Percentiles rank a stretch among this genome's conserved stretches.
Conservation (phyloP, 2,797 vertebrate genomes). For the Fringilla coelebs region DNA sequence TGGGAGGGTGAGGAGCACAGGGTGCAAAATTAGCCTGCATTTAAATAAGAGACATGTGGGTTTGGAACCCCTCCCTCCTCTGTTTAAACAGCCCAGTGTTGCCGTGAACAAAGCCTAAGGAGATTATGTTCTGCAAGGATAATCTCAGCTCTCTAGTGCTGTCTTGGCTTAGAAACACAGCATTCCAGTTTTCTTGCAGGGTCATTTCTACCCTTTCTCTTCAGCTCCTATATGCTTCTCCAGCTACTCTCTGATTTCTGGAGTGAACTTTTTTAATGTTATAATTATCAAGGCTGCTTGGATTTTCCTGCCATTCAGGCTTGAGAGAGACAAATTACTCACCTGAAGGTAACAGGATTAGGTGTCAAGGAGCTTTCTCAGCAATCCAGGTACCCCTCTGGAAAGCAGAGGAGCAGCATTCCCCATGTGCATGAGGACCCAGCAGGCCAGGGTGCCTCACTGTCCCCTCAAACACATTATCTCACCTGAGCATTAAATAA, state of each 20-base stretch:
- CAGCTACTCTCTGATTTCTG: neutral
- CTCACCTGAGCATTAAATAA: constrained; percentile 67
- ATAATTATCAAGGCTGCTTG: constrained; percentile 7
- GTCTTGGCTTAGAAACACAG: constrained; percentile 40
- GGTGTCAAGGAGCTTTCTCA: neutral
- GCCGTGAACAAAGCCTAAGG: constrained; percentile 50
- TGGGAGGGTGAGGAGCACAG: constrained; percentile 25
- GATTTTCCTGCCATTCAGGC: constrained; percentile 15
- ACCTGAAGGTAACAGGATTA: constrained; percentile 1
- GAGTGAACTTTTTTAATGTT: constrained; percentile 16
- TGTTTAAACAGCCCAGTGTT: constrained; percentile 43
- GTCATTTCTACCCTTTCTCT: constrained; percentile 20
- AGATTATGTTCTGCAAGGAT: constrained; percentile 52
- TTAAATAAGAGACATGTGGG: constrained; percentile 29
- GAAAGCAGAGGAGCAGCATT: neutral
- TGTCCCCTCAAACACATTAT: constrained; percentile 59
- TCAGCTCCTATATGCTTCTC: constrained; percentile 4
- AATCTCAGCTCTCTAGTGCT: constrained; percentile 50
- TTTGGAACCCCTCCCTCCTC: neutral
- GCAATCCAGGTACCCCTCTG: neutral
- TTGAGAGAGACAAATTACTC: neutral
- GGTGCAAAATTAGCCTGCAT: constrained; percentile 35
- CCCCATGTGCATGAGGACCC: neutral
- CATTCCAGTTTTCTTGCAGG: constrained; percentile 45
- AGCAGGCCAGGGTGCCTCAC: neutral